A percentile compares a stretch with the other conserved stretches of the same genome.
Conservation (phyloP, 2,888 invertebrate genomes). For the Epiperipatus broadwayi region DNA sequence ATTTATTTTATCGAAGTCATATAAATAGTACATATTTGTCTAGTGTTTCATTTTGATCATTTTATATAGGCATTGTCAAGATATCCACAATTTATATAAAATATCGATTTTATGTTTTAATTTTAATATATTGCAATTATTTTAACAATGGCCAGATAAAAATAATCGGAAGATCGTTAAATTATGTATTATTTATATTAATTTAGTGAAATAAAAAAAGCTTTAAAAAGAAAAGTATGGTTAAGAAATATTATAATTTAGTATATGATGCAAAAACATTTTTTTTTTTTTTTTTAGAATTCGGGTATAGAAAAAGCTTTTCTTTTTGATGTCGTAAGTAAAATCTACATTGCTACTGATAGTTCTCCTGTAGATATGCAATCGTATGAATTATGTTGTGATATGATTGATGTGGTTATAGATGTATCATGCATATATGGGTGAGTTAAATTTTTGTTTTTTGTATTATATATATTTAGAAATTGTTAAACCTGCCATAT, state of each 20-base stretch:
- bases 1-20: too few relatives aligned
- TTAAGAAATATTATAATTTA: slow-evolving; percentile 5
- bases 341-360: slow-evolving; percentile 98
- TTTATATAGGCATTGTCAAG: too few relatives aligned
- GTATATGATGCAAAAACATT: neutral
- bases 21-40: too few relatives aligned
- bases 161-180: too few relatives aligned
- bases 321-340: slow-evolving; percentile 92
- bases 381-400: slow-evolving; percentile 96
- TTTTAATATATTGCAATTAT: too few relatives aligned
- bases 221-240: too few relatives aligned
- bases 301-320: slow-evolving; percentile 98
- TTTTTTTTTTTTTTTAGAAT: slow-evolving; percentile 43
- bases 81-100: too few relatives aligned
- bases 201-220: too few relatives aligned
- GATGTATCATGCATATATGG: slow-evolving; percentile 98
- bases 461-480: neutral
- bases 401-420: slow-evolving; percentile 99
- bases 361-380: slow-evolving; percentile 99
- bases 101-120: too few relatives aligned
- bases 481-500: slow-evolving; percentile 1
- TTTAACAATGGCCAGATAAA: too few relatives aligned
- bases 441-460: slow-evolving; percentile 27
- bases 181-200: too few relatives aligned
- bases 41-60: too few relatives aligned